A percentile compares a stretch with the other conserved stretches of the same genome.
Conservation (phyloP, 2,797 vertebrate genomes). For the Mus caroli region DNA sequence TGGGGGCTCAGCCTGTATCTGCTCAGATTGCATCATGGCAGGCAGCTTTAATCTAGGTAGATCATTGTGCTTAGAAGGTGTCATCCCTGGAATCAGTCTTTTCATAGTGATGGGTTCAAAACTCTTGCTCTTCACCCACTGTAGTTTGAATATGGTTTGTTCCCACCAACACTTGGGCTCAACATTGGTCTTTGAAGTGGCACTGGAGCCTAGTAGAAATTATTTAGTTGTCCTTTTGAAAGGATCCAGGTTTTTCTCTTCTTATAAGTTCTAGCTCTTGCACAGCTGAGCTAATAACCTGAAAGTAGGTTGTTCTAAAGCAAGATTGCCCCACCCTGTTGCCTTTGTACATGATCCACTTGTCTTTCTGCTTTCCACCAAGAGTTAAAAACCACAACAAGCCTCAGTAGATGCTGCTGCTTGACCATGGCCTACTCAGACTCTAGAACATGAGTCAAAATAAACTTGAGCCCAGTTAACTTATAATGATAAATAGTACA, state of each 20-base stretch:
- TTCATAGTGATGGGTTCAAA: neutral
- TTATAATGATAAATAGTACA: neutral
- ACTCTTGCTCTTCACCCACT: neutral
- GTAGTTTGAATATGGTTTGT: neutral
- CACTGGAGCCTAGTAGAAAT: too few relatives aligned
- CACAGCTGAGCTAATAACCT: neutral
- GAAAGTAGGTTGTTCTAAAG: neutral
- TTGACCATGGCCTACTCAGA: neutral
- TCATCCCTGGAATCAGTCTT: neutral
- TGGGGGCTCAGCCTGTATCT: neutral
- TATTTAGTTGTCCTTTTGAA: neutral
- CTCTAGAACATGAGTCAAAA: neutral
- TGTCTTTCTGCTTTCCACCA: neutral
- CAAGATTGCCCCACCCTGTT: neutral
- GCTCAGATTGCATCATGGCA: neutral
- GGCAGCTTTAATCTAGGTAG: neutral
- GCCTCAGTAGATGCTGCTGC: neutral
- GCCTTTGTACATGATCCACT: neutral
- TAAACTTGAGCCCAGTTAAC: neutral
- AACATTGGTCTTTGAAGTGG: neutral
- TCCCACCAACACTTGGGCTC: too few relatives aligned
- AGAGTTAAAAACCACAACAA: neutral
- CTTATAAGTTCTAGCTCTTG: neutral
- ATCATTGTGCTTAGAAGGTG: fast-evolving
- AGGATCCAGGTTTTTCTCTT: neutral